phyloP scores from a whole-genome alignment of 2,888 invertebrate species.

The Xestia rhomboidea region DNA sequence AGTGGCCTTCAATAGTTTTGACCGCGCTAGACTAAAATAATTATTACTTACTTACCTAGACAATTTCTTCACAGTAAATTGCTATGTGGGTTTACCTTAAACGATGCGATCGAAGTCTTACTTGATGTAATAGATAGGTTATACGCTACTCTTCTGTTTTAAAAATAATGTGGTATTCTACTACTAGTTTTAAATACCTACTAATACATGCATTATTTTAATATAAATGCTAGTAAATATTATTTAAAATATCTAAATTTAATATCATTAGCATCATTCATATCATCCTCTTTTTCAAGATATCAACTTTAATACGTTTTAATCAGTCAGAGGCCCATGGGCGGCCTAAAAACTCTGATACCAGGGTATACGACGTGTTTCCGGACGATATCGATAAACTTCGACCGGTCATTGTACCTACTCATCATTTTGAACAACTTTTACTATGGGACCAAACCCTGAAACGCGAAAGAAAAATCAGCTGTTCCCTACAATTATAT shows the following conservation, averaged over 20 bases:
- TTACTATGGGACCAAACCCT: no score
- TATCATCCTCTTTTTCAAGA: background rate
- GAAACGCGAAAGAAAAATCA: no score
- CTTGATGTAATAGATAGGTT: background rate
- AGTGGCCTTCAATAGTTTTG: constrained; percentile 27
- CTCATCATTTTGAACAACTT: no score
- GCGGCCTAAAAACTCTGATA: no score
- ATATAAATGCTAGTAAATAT: background rate
- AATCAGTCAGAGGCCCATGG: no score
- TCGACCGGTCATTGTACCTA: no score
- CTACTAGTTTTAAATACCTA: no score
- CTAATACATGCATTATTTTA: background rate
- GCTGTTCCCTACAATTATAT: no score
- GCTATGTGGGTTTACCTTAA: background rate
- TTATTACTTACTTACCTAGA: constrained; percentile 5
- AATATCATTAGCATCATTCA: background rate
- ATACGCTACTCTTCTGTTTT: background rate
- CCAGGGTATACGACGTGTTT: no score
- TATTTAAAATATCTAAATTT: no score
- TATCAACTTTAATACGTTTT: background rate
- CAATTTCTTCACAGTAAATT: constrained; percentile 28
- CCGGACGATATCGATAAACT: no score
- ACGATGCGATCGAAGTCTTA: background rate
- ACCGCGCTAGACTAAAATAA: constrained; percentile 4
- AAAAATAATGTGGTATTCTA: background rate